Base-by-base conservation (phyloP, 2,797 vertebrate species). In the Ateles fusciceps region DNA sequence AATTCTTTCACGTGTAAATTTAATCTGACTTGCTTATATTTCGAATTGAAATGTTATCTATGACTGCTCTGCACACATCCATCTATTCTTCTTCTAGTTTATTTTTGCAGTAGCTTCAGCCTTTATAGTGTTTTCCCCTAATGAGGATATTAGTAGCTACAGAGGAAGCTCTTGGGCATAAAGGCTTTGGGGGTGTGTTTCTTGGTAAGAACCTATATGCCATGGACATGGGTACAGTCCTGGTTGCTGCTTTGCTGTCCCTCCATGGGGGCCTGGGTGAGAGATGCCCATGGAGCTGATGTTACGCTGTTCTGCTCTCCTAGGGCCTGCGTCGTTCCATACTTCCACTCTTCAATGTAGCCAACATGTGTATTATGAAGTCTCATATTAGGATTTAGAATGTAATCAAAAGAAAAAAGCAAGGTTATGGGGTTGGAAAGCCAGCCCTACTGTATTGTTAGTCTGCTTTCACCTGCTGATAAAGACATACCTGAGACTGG, bases 161-260 rank as follows among this genome's bases (percentile, higher is more conserved):
- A 59, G 75, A 84, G 28, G 11, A 46, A 21, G 26, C 15, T 64
- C 71, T 55, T 3, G 19, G 36, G 17, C 6, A 4, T 5, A 36
- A 57, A 28, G 21, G 13, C 26, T 89, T 75, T 57, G 15, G 8
- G 33, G 17, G 15, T 68, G 55, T 0, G 19, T 19, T 78, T 26
- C 28, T 55, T 7, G 26, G 28, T 26, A 36, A 42, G 14, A 68
- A 39, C 13, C 28, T 11, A 7, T 13, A 2, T 55, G 24, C 30
- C 7, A 0, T 17, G 17, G 50, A 13, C 7, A 1, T 3, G 1
- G 21, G 17, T 3, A 44, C 5, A 42, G 22, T 9, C 24, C 12
- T 30, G 19, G 22, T 17, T 26, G 28, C 21, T 52, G 19, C 13
- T 83, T 46, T 42, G 42, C 36, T 79, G 22, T 80, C 15, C 24